Evolutionary conservation across 1,140 invertebrate species (phyloP), one percentile per base, ranked within the genome.

Genomic region (Pachyrhynchus sulphureomaculatus): DNA sequence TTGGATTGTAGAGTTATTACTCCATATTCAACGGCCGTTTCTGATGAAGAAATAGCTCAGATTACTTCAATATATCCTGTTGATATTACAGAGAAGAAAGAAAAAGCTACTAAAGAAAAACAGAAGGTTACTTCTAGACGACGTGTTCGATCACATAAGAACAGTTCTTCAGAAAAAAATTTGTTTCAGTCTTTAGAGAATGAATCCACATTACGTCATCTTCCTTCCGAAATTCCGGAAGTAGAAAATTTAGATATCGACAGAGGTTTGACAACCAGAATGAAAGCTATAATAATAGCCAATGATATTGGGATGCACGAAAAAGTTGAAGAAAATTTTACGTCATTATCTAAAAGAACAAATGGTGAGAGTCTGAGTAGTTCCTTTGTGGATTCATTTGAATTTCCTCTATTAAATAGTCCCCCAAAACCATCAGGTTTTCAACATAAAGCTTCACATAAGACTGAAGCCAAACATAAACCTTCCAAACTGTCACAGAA

Each of bases 1-100:
- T 78, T 83, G 72, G 78, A 75, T 4, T 80, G 80, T 8, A 73
- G 87, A 64, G 67, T 83, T 12, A 84, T 88, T 32, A 87, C 86
- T 2, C 84, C 85, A 1, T 86, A 82, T 69, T 81, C 73, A 53
- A 81, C 81, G 47, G 80, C 81, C 4, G 80, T 82, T 2, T 74
- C 64, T 21, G 80, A 83, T 69, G 81, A 83, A 49, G 71, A 77
- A 17, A 77, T 89, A 18, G 70, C 81, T 41, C 72, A 76, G 39
- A 74, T 80, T 21, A 73, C 75, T 21, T 8, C 29, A 13, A 20
- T 68, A 12, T 78, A 72, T 67, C 77, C 81, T 0, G 71, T 83
- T 13, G 55, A 61, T 8, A 33, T 69, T 20, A 58, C 49, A 32
- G 62, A 63, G 15, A 57, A 78, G 56, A 75, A 79, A 54, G 73